Base-by-base conservation (phyloP, 2,797 vertebrate species). In the Sebastes variabilis region DNA sequence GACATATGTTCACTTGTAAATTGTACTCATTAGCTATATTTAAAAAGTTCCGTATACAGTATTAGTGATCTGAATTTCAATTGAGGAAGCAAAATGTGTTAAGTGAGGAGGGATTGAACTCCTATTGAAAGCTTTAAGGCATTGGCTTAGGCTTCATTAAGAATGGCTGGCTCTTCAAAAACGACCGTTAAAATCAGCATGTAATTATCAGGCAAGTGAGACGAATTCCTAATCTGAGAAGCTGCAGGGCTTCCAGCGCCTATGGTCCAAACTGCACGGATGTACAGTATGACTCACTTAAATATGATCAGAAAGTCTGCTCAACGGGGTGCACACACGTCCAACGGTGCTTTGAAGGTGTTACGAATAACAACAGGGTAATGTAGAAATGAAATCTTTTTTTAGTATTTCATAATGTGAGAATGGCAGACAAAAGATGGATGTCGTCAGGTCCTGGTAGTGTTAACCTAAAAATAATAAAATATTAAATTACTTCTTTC, bases 161-260 rank as follows among this genome's bases (percentile, higher is more conserved):
- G 85, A 92, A 94, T 91, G 92, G 93, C 91, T 91, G 79, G 83
- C 88, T 90, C 85, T 88, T 90, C 89, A 94, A 91, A 94, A 92
- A 91, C 80, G 89, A 70, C 79, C 36, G 13, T 80, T 88, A 76
- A 87, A 91, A 90, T 92, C 84, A 80, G 87, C 86, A 90, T 90
- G 83, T 88, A 92, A 93, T 94, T 93, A 93, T 90, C 80, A 72
- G 69, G 70, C 69, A 61, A 91, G 84, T 80, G 85, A 87, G 82
- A 90, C 68, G 78, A 90, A 87, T 89, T 70, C 66, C 81, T 85
- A 86, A 89, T 93, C 83, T 36, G 60, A 29, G 69, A 72, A 30
- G 72, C 91, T 82, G 67, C 61, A 10, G 86, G 87, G 85, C 80
- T 89, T 90, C 87, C 61, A 79, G 49, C 3, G 67, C 86, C 85